Evolutionary conservation across 2,113 vertebrate species (phyloP).

Genomic region (Galemys pyrenaicus): DNA sequence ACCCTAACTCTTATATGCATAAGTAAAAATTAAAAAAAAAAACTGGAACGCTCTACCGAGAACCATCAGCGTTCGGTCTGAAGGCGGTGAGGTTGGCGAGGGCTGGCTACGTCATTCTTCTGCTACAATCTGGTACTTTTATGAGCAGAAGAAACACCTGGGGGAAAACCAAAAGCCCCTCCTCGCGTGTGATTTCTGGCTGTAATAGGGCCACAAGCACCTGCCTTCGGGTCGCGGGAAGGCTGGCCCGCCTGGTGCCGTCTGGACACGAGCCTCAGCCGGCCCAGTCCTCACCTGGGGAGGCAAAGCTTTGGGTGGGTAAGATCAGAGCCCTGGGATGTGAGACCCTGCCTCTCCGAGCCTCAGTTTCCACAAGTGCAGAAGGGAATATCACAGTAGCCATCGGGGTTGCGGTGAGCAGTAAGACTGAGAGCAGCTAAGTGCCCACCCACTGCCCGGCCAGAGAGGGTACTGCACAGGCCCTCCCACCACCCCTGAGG

Average conservation of each 20-base stretch:
- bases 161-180: background rate
- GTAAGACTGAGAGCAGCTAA: background rate
- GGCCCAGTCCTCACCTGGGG: background rate
- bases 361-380: background rate
- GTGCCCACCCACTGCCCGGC: background rate
- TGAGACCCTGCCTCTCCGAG: background rate
- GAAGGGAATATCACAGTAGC: background rate
- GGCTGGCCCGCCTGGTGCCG: rapidly evolving
- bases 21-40: too few species aligned
- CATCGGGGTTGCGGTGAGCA: background rate
- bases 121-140: background rate
- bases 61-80: background rate
- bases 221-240: background rate
- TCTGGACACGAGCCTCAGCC: rapidly evolving
- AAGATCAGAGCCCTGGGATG: background rate
- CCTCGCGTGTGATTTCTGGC: background rate
- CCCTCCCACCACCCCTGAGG: background rate
- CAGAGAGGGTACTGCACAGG: background rate
- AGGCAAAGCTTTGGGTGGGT: too few species aligned
- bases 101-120: background rate
- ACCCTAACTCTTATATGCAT: too few species aligned
- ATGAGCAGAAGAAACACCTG: background rate
- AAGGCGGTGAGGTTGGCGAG: background rate
- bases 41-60: too few species aligned
- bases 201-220: background rate